Conservation (phyloP, 2,888 invertebrate species). For the Cryptocheilus praepositus region DNA sequence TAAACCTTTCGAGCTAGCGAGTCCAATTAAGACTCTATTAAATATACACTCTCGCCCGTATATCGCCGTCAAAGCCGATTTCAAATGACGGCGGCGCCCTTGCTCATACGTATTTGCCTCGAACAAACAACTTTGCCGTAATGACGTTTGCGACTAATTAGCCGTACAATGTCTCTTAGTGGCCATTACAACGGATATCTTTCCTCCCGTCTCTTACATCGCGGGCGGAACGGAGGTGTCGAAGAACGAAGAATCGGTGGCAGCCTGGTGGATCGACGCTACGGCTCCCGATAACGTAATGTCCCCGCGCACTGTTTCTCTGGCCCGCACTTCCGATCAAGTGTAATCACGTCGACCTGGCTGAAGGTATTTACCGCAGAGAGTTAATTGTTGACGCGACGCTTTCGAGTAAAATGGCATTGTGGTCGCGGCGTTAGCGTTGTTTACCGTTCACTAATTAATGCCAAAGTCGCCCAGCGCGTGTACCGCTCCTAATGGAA, state of each 20-base stretch:
- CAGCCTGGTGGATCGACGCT: too few species aligned
- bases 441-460: too few species aligned
- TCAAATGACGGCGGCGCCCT: constrained; percentile 48
- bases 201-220: constrained; percentile 2
- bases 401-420: too few species aligned
- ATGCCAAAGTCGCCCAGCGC: too few species aligned
- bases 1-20: constrained; percentile 56
- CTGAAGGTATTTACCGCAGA: too few species aligned
- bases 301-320: neutral
- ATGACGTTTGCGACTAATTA: constrained; percentile 57
- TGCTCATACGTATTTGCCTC: constrained; percentile 47
- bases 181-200: constrained; percentile 25
- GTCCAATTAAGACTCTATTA: constrained; percentile 62
- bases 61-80: constrained; percentile 56
- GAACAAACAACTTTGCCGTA: constrained; percentile 53
- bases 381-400: too few species aligned
- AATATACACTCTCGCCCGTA: constrained; percentile 52
- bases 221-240: too few species aligned
- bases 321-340: neutral
- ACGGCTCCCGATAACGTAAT: too few species aligned
- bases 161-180: constrained; percentile 45
- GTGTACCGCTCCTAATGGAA: too few species aligned
- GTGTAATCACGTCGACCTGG: too few species aligned
- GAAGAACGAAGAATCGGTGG: too few species aligned
- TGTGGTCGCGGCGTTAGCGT: too few species aligned